Evolutionary conservation across 2,888 invertebrate genomes (phyloP).

Genomic region (Gari tellinella): DNA sequence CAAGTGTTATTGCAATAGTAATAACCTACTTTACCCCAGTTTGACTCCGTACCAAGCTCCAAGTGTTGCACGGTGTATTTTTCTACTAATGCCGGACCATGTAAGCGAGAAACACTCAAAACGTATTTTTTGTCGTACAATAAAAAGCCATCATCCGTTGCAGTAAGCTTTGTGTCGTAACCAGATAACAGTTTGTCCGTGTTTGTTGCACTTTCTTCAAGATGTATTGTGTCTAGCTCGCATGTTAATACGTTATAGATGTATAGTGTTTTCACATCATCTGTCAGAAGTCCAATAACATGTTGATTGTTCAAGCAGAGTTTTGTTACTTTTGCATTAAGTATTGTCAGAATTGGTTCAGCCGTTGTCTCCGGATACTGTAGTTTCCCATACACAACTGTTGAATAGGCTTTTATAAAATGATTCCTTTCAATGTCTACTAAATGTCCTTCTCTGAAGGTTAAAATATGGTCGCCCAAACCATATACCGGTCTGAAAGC

Average conservation of each 20-base stretch:
- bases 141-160: constrained; percentile 20
- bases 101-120: constrained; percentile 1
- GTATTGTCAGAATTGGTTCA: background rate
- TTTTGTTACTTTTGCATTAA: background rate
- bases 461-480: too few relatives aligned
- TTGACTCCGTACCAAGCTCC: background rate
- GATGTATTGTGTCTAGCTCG: background rate
- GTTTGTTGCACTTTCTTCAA: background rate
- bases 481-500: too few relatives aligned
- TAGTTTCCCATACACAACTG: too few relatives aligned
- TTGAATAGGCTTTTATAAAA: too few relatives aligned
- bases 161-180: background rate
- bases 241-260: too few relatives aligned
- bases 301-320: background rate
- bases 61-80: background rate
- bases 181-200: background rate
- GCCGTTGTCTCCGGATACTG: background rate
- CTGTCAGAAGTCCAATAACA: too few relatives aligned
- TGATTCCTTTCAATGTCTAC: too few relatives aligned
- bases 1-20: constrained; percentile 10
- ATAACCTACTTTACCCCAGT: background rate
- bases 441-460: too few relatives aligned
- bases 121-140: constrained; percentile 15
- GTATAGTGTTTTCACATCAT: too few relatives aligned
- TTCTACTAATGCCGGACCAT: constrained; percentile 7